Conservation (phyloP, 2,888 invertebrate genomes). For the Cephus spinipes region DNA sequence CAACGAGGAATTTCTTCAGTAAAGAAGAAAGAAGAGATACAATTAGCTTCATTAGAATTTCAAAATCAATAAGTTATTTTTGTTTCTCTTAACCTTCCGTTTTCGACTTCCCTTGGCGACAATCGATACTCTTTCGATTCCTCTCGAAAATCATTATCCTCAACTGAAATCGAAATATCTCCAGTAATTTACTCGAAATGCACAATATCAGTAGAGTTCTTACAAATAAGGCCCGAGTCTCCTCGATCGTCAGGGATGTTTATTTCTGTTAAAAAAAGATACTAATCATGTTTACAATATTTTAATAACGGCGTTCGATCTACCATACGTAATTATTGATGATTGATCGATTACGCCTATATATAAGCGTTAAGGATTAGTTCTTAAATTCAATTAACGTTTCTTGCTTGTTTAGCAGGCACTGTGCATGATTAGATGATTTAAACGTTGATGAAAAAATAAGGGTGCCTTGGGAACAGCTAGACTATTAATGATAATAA, state of each 20-base stretch:
- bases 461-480: conserved; percentile 16
- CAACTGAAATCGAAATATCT: background rate
- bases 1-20: conserved; percentile 29
- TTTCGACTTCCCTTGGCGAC: background rate
- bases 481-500: conserved; percentile 4
- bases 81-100: background rate
- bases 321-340: background rate
- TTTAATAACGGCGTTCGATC: background rate
- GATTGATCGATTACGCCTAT: background rate
- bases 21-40: conserved; percentile 3
- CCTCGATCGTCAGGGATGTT: background rate
- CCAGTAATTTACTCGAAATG: background rate
- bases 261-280: background rate
- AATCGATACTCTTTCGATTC: background rate
- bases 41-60: background rate
- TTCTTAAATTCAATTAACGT: background rate
- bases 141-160: background rate
- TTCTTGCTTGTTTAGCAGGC: background rate
- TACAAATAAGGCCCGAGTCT: background rate
- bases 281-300: background rate
- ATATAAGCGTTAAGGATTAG: background rate
- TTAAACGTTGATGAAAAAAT: conserved; percentile 1
- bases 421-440: background rate
- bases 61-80: background rate
- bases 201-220: background rate